These are phyloP conservation scores for Lepus timidus DNA, from an alignment of 2,113 vertebrate genomes.

Conservation along the genomic window DNA sequence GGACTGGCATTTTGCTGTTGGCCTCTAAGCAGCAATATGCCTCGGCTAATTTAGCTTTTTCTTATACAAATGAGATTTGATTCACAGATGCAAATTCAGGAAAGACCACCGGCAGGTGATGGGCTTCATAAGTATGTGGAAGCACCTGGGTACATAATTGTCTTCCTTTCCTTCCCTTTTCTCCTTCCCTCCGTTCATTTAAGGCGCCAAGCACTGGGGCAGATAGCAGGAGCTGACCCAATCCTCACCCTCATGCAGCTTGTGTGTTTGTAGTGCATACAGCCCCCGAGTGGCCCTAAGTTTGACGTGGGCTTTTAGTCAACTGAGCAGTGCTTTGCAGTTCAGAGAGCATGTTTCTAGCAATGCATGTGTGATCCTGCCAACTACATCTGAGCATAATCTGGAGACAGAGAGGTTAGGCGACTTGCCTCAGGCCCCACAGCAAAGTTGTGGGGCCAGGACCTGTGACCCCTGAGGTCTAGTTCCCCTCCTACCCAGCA, in stretches of 20 bases:
- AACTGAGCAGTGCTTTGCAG: background rate
- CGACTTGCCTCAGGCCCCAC: background rate
- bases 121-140: background rate
- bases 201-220: too few species aligned
- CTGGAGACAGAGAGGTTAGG: background rate
- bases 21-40: background rate
- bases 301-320: background rate
- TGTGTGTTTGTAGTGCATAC: background rate
- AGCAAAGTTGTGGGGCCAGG: background rate
- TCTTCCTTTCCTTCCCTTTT: background rate
- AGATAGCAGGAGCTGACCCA: background rate
- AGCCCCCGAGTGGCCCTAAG: too few species aligned
- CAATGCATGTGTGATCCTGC: background rate
- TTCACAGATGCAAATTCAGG: slow-evolving; percentile 23
- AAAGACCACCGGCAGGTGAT: background rate
- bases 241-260: background rate
- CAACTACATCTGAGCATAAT: background rate
- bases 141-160: background rate
- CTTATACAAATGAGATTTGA: background rate
- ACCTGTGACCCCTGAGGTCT: background rate
- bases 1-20: background rate
- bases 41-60: background rate
- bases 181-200: too few species aligned
- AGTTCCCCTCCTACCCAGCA: fast-evolving
- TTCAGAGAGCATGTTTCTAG: background rate